Conservation (phyloP, 2,888 invertebrate species). For the Diarsia dahlii region DNA sequence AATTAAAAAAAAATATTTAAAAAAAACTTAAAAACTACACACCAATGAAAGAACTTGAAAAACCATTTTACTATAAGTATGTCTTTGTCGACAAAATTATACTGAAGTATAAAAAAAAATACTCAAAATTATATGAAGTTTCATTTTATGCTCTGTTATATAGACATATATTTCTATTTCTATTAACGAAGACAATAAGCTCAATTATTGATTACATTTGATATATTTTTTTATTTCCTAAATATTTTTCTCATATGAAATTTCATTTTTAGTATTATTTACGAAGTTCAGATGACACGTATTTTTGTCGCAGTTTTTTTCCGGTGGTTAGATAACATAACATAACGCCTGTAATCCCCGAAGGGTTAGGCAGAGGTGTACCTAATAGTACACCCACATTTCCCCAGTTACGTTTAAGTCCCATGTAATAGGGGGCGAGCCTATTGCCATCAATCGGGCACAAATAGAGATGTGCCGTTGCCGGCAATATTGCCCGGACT, state of each 20-base stretch:
- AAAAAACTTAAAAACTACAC: conserved; percentile 44
- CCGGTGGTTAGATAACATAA: neutral
- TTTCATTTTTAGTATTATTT: conserved; percentile 19
- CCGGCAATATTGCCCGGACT: no score
- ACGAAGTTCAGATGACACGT: conserved; percentile 25
- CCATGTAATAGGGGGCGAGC: no score
- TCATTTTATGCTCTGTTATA: conserved; percentile 17
- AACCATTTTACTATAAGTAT: neutral
- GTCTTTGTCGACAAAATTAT: conserved; percentile 4
- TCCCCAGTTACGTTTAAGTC: no score
- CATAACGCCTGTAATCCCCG: no score
- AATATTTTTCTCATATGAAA: conserved; percentile 17
- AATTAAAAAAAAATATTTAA: neutral
- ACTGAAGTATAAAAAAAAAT: conserved; percentile 6
- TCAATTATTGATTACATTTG: conserved; percentile 7
- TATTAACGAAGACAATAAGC: conserved; percentile 20
- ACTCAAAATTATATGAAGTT: conserved; percentile 3
- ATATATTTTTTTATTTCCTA: conserved; percentile 27
- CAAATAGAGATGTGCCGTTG: no score
- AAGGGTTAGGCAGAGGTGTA: no score
- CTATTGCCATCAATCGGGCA: no score
- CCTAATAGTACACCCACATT: no score
- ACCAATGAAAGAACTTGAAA: neutral
- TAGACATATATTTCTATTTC: neutral
- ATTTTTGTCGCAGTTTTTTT: conserved; percentile 10